These are phyloP conservation scores for Ormyrus rosae DNA, from an alignment of 2,888 invertebrate genomes.

Conservation along the genomic window DNA sequence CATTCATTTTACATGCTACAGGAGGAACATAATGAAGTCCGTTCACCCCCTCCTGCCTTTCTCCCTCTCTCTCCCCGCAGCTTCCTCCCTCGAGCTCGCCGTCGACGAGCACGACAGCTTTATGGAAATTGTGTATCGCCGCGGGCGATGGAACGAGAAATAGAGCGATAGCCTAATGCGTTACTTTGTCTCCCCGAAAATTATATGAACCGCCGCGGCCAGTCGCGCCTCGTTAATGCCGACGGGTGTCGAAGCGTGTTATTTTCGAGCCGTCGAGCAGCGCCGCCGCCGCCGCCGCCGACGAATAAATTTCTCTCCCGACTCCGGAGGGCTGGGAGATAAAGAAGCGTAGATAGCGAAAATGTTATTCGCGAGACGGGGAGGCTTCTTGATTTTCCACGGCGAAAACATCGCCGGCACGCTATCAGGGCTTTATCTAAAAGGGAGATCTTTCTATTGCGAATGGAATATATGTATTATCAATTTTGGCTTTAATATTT, in stretches of 20 bases:
- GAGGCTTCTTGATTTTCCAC: no score
- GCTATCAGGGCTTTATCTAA: no score
- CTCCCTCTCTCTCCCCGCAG: no score
- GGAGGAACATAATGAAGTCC: neutral
- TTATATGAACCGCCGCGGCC: neutral
- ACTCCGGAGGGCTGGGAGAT: neutral
- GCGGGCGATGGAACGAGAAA: constrained; percentile 37
- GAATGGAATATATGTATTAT: no score
- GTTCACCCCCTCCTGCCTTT: neutral
- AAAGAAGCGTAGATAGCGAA: neutral
- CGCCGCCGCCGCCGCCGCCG: no score
- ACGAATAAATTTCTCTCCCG: constrained; percentile 7
- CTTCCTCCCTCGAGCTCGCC: no score
- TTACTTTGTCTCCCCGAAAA: constrained; percentile 9
- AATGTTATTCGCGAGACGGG: constrained; percentile 11
- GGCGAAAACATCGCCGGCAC: no score
- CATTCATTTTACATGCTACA: neutral
- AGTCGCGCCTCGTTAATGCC: neutral
- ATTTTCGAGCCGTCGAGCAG: neutral
- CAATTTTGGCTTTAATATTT: no score
- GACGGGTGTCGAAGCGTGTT: constrained; percentile 10
- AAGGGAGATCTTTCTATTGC: no score
- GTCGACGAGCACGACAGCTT: constrained; percentile 7
- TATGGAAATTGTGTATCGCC: constrained; percentile 26
- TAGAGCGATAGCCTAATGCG: constrained; percentile 21